These are phyloP conservation scores for Drosophila jambulina DNA, from an alignment of 1,140 invertebrate genomes.

Conservation along the genomic window DNA sequence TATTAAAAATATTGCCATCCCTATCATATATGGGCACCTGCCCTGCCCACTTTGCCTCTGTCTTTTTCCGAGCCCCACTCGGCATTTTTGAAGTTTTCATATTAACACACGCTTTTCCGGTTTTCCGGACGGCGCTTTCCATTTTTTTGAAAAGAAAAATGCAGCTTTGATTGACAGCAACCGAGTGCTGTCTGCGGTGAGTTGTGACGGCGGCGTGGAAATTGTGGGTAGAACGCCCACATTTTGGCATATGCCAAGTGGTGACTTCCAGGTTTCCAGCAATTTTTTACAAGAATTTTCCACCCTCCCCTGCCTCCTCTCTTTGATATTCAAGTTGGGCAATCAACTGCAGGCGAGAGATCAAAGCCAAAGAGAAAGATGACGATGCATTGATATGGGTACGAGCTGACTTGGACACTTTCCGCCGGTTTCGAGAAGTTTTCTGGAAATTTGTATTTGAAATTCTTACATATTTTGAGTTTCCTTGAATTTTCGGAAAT, in stretches of 20 bases:
- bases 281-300: slow-evolving; percentile 27
- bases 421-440: neutral
- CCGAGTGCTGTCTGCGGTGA: slow-evolving; percentile 37
- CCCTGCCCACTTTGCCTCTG: slow-evolving; percentile 1
- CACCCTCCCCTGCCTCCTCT: neutral
- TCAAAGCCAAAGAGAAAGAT: slow-evolving; percentile 4
- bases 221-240: slow-evolving; percentile 34
- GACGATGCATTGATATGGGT: slow-evolving; percentile 9
- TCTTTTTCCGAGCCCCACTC: slow-evolving; percentile 26
- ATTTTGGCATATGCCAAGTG: slow-evolving; percentile 33
- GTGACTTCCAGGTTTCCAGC: slow-evolving; percentile 25
- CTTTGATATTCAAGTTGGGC: slow-evolving; percentile 42
- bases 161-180: slow-evolving; percentile 76
- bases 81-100: slow-evolving; percentile 76
- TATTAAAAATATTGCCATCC: neutral
- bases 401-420: slow-evolving; percentile 3
- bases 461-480: neutral
- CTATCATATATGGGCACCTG: neutral
- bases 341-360: slow-evolving; percentile 7
- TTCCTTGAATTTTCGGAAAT: neutral
- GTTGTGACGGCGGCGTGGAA: neutral
- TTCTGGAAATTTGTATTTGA: neutral
- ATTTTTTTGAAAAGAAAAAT: slow-evolving; percentile 68
- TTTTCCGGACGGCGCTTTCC: slow-evolving; percentile 56
- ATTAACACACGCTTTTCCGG: slow-evolving; percentile 68